A percentile compares a stretch with the other conserved stretches of the same genome.
Conservation (phyloP, 2,888 invertebrate species). For the Agriopis marginaria region DNA sequence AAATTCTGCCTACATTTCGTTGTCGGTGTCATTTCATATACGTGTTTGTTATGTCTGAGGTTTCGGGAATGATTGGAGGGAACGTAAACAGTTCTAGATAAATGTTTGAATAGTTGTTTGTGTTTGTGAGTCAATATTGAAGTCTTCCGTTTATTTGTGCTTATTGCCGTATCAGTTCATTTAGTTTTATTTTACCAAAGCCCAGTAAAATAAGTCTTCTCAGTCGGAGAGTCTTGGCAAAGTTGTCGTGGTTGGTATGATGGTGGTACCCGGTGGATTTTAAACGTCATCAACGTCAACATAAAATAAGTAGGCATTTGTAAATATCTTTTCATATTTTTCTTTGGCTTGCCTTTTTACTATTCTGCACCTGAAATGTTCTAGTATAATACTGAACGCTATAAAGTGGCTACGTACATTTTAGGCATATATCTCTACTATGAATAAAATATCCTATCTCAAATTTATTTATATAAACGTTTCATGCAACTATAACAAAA, state of each 20-base stretch:
- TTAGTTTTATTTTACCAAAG: too few species aligned
- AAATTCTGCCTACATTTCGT: conserved; percentile 32
- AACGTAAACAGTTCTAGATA: conserved; percentile 39
- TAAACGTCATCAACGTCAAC: too few species aligned
- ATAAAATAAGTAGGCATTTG: too few species aligned
- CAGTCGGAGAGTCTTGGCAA: too few species aligned
- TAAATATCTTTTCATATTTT: too few species aligned
- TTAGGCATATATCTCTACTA: not conserved
- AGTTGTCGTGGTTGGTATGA: too few species aligned
- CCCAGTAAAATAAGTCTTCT: too few species aligned
- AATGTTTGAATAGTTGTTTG: conserved; percentile 9
- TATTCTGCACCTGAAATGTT: too few species aligned
- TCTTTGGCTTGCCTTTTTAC: too few species aligned
- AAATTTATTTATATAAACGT: not conserved
- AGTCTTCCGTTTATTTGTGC: not conserved
- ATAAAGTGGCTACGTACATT: too few species aligned
- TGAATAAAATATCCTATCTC: not conserved
- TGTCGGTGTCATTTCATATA: conserved; percentile 37
- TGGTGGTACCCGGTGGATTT: too few species aligned
- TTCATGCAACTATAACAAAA: not conserved
- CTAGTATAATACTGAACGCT: too few species aligned
- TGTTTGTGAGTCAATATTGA: not conserved
- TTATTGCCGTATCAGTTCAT: not conserved
- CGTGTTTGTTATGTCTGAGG: conserved; percentile 40
- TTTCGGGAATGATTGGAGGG: conserved; percentile 33